Evolutionary conservation across 2,797 vertebrate genomes (phyloP).

Genomic region (Manis crassicaudata): DNA sequence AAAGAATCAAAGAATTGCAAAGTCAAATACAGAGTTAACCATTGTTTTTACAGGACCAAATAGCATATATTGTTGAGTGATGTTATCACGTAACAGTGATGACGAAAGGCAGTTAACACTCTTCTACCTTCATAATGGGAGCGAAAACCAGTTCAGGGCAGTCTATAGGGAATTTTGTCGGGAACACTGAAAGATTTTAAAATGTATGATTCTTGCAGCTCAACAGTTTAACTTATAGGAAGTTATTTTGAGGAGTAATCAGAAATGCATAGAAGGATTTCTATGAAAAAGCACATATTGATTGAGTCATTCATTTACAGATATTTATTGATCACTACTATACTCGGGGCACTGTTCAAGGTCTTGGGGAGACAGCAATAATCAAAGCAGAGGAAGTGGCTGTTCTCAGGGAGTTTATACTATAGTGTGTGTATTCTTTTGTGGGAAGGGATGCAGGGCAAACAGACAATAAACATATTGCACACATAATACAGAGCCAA

Average conservation of each 20-base stretch:
- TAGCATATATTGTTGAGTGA: constrained; percentile 51
- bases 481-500: background rate
- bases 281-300: background rate
- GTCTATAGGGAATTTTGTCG: background rate
- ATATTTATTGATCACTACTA: background rate
- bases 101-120: background rate
- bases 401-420: background rate
- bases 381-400: background rate
- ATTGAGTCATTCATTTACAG: background rate
- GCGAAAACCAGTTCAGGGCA: background rate
- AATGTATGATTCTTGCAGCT: background rate
- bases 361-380: background rate
- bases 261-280: constrained; percentile 10
- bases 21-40: background rate
- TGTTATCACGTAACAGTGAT: constrained; percentile 4
- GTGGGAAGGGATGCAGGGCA: background rate
- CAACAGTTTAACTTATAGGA: background rate
- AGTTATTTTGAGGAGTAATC: constrained; percentile 33
- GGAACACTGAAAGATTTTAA: background rate
- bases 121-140: constrained; percentile 28
- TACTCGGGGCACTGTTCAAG: background rate
- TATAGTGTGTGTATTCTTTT: background rate
- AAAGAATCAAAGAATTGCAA: background rate
- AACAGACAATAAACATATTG: background rate
- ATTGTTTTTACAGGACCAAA: background rate